Conservation (phyloP, 1,140 invertebrate species). For the Ostrea edulis region DNA sequence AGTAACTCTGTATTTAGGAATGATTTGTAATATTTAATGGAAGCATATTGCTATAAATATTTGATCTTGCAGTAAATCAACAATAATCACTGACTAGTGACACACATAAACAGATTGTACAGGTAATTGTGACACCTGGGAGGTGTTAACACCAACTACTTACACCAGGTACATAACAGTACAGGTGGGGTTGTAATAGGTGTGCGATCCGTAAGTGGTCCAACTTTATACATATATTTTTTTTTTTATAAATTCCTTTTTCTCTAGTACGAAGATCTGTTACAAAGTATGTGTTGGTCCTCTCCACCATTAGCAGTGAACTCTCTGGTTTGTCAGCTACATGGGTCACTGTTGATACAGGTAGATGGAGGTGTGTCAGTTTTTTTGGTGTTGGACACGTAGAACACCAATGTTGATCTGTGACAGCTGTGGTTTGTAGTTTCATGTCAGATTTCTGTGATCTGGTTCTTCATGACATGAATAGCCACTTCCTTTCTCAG, state of each 20-base stretch:
- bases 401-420: not conserved
- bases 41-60: not conserved
- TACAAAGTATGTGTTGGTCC: too few species aligned
- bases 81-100: not conserved
- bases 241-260: not conserved
- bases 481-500: not conserved
- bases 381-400: not conserved
- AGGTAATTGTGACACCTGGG: not conserved
- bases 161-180: not conserved
- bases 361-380: conserved; percentile 14
- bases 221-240: too few species aligned
- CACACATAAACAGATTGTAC: not conserved
- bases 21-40: not conserved
- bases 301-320: too few species aligned
- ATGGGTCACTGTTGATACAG: not conserved
- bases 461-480: not conserved
- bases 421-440: not conserved
- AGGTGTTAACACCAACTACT: not conserved
- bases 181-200: not conserved
- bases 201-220: not conserved
- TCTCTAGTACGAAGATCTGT: not conserved
- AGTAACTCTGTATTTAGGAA: not conserved
- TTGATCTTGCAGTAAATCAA: conserved; percentile 1
- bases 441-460: not conserved
- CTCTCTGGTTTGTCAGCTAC: too few species aligned